Evolutionary conservation across 92 coral and sea anemone genomes (phyloP).

Genomic region (Paragorgia papillata): DNA sequence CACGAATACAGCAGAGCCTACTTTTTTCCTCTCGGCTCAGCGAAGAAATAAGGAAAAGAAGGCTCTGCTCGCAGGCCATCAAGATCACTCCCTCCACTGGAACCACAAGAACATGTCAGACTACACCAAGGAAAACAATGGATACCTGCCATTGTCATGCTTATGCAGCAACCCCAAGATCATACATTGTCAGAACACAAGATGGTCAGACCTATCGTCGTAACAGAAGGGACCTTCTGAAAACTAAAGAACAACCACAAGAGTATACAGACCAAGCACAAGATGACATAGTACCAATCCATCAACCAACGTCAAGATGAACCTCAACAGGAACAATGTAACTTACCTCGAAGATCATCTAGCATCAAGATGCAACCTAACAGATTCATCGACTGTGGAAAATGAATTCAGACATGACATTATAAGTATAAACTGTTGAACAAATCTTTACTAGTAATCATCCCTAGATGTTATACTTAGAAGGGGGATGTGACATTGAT

Average conservation of each 20-base stretch:
- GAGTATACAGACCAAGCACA: neutral
- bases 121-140: constrained; percentile 55
- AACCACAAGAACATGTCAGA: constrained; percentile 53
- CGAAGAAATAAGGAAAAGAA: constrained; percentile 10
- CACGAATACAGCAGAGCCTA: too few relatives aligned
- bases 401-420: too few relatives aligned
- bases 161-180: constrained; percentile 41
- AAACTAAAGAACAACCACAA: neutral
- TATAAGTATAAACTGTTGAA: too few relatives aligned
- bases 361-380: neutral
- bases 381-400: neutral
- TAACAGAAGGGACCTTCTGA: constrained; percentile 50
- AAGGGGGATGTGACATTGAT: constrained; percentile 1
- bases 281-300: neutral
- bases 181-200: constrained; percentile 51
- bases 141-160: constrained; percentile 45
- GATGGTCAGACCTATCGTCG: constrained; percentile 58
- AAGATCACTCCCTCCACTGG: constrained; percentile 42
- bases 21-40: too few relatives aligned
- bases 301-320: neutral
- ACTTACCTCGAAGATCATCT: neutral
- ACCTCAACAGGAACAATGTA: neutral
- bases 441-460: neutral
- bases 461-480: neutral
- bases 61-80: neutral